These are phyloP conservation scores for Neoascia interrupta DNA, from an alignment of 2,888 invertebrate species.

Conservation along the genomic window DNA sequence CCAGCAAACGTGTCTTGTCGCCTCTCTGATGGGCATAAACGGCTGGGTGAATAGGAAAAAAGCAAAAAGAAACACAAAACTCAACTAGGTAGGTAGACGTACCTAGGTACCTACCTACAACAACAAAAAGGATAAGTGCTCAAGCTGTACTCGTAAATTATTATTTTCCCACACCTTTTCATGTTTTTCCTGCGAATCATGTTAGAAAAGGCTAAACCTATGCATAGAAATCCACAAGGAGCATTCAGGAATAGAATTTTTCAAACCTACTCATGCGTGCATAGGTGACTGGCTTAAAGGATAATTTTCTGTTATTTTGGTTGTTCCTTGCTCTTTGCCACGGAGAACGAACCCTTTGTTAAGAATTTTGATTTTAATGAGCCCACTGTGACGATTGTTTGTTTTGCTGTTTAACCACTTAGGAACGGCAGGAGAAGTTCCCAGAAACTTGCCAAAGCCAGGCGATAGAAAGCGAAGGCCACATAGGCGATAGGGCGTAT, in stretches of 20 bases:
- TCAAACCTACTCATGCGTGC: neutral
- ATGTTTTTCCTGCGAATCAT: neutral
- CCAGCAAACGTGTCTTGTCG: neutral
- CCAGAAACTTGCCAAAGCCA: no score
- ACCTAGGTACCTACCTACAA: no score
- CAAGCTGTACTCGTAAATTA: slow-evolving; percentile 9
- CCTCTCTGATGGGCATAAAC: no score
- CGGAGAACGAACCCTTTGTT: neutral
- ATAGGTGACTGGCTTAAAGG: slow-evolving; percentile 8
- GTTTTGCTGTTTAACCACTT: no score
- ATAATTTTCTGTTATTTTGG: no score
- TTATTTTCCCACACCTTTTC: slow-evolving; percentile 16
- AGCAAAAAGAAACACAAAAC: neutral
- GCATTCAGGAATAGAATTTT: neutral
- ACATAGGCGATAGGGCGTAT: no score
- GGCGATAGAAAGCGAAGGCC: no score
- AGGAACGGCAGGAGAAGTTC: no score
- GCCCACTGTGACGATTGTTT: no score
- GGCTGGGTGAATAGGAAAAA: no score
- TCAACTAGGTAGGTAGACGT: no score
- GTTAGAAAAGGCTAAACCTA: neutral
- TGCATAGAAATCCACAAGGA: neutral
- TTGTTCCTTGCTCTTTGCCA: neutral
- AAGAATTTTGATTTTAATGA: slow-evolving; percentile 15
- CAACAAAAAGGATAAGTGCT: slow-evolving; percentile 20